Evolutionary conservation across 2,113 vertebrate species (phyloP).

Genomic region (Pristiophorus japonicus): DNA sequence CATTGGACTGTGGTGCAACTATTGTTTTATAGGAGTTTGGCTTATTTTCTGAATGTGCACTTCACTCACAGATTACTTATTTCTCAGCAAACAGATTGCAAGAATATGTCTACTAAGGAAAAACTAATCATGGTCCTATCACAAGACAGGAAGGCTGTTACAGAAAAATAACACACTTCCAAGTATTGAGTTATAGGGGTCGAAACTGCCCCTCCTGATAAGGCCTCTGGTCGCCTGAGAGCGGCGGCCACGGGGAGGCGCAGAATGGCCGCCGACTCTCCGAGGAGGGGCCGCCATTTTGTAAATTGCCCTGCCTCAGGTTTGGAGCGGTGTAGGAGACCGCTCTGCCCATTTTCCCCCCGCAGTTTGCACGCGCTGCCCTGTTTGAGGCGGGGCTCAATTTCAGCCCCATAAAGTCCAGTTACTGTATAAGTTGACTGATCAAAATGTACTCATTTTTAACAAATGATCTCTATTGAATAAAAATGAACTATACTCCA

Average conservation of each 20-base stretch:
- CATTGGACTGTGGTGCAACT: neutral
- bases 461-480: neutral
- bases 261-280: no score
- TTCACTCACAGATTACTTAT: neutral
- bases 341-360: no score
- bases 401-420: no score
- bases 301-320: no score
- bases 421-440: neutral
- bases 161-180: neutral
- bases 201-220: no score
- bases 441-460: slow-evolving; percentile 11
- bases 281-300: no score
- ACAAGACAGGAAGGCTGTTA: neutral
- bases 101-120: neutral
- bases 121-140: neutral
- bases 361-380: no score
- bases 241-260: no score
- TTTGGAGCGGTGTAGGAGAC: no score
- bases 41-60: neutral
- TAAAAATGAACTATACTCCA: neutral
- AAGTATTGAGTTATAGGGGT: neutral
- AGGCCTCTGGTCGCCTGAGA: no score
- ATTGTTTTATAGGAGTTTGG: neutral
- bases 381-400: no score
- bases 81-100: neutral